These are phyloP conservation scores for Aquatica leii DNA, from an alignment of 2,888 invertebrate species.

Conservation along the genomic window DNA sequence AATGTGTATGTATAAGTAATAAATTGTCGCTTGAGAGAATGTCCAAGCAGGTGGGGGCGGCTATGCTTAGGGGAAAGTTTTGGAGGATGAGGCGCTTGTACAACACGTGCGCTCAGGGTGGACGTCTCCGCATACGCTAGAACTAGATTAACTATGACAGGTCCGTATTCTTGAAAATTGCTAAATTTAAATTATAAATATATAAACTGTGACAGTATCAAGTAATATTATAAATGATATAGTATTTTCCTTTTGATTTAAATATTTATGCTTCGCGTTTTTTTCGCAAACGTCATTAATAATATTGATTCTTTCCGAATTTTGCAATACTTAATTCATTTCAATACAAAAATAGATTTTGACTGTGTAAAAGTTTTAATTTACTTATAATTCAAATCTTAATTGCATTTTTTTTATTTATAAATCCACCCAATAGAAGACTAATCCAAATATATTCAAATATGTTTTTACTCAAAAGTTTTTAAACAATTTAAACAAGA, in stretches of 20 bases:
- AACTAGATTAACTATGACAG: constrained; percentile 56
- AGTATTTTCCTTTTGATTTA: too few relatives aligned
- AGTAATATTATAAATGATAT: too few relatives aligned
- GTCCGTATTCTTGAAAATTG: constrained; percentile 39
- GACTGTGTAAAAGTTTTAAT: too few relatives aligned
- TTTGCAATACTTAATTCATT: too few relatives aligned
- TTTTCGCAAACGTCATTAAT: neutral
- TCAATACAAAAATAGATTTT: too few relatives aligned
- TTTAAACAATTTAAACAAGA: too few relatives aligned
- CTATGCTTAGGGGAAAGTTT: constrained; percentile 50
- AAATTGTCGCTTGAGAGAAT: constrained; percentile 67
- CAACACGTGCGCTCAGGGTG: constrained; percentile 56
- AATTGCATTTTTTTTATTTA: too few relatives aligned
- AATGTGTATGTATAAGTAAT: constrained; percentile 57
- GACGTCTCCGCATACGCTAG: constrained; percentile 56
- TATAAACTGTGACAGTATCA: neutral
- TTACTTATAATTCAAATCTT: too few relatives aligned
- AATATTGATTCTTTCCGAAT: constrained; percentile 1
- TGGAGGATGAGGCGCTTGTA: constrained; percentile 53
- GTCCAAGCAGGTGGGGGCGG: constrained; percentile 65
- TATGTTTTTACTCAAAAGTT: too few relatives aligned
- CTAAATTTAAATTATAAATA: neutral
- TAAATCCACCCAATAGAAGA: too few relatives aligned
- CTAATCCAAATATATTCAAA: too few relatives aligned
- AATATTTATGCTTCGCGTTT: too few relatives aligned